Percentiles rank a stretch among this genome's conserved stretches.
Evolutionary conservation across 2,113 vertebrate genomes (phyloP).

Genomic region (Tetrao urogallus): DNA sequence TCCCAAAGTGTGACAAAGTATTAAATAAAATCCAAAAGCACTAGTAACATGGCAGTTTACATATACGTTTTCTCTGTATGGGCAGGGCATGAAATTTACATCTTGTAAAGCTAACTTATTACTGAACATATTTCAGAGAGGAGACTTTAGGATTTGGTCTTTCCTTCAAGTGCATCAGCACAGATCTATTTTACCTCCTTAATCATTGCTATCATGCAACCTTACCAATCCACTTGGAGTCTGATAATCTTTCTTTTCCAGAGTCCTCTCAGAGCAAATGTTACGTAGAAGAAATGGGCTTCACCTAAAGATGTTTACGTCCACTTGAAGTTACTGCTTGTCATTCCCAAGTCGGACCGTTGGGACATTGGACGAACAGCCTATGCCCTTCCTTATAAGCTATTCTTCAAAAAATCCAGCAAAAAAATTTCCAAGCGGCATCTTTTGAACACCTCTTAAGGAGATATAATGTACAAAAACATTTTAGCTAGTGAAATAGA

Average conservation of each 20-base stretch:
- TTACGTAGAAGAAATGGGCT: not conserved
- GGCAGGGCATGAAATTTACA: not conserved
- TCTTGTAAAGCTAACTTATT: not conserved
- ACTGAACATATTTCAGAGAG: not conserved
- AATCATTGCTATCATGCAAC: not conserved
- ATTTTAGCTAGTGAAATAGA: not conserved
- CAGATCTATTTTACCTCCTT: not conserved
- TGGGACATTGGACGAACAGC: not conserved
- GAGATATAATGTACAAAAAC: not conserved
- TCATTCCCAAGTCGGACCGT: not conserved
- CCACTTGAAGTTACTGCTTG: not conserved
- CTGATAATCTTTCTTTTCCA: not conserved
- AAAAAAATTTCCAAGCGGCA: not conserved
- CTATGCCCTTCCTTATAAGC: not conserved
- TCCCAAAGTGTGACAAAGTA: not conserved
- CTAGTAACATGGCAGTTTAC: too few relatives aligned
- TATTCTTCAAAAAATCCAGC: not conserved
- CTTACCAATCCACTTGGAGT: not conserved
- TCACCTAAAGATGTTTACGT: not conserved
- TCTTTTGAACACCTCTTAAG: not conserved
- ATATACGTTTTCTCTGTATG: not conserved
- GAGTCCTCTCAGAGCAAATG: not conserved
- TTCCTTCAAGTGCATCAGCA: not conserved
- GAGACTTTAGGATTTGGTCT: not conserved
- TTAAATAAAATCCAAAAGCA: not conserved